Conservation (phyloP, 2,113 vertebrate species). For the Hippocampus zosterae region DNA sequence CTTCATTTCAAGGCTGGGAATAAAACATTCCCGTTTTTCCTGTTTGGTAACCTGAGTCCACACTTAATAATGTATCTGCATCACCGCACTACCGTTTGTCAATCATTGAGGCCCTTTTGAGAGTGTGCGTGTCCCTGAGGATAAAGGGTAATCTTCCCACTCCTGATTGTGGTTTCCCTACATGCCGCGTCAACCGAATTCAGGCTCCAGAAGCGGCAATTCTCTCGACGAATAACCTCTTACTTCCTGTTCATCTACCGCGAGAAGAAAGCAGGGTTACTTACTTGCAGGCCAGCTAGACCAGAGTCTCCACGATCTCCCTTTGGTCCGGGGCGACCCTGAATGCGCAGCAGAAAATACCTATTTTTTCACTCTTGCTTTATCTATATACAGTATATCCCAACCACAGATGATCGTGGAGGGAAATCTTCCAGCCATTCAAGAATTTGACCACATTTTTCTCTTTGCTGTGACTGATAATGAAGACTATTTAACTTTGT, state of each 20-base stretch:
- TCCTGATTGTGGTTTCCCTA: constrained; percentile 57
- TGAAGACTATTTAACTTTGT: background rate
- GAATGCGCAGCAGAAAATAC: constrained; percentile 14
- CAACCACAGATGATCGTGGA: constrained; percentile 16
- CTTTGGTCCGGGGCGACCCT: constrained; percentile 93
- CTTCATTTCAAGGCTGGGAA: constrained; percentile 29
- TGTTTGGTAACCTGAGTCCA: constrained; percentile 39
- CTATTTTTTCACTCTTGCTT: constrained; percentile 9
- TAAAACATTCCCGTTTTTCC: constrained; percentile 38
- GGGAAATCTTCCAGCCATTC: constrained; percentile 3
- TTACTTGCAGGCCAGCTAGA: constrained; percentile 77
- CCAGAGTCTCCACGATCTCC: constrained; percentile 90
- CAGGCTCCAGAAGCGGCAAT: constrained; percentile 50
- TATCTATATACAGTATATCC: constrained; percentile 5
- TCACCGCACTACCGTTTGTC: constrained; percentile 50
- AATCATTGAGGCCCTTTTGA: constrained; percentile 42
- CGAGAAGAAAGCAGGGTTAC: constrained; percentile 47
- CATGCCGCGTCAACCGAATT: constrained; percentile 45
- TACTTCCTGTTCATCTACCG: constrained; percentile 62
- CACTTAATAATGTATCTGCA: constrained; percentile 50
- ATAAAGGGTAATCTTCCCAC: constrained; percentile 56
- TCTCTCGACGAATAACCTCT: constrained; percentile 42
- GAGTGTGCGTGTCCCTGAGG: constrained; percentile 44
- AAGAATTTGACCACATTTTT: constrained; percentile 9
- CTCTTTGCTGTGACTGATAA: background rate